phyloP scores from a whole-genome alignment of 2,797 vertebrate species.

The Clamator glandarius region DNA sequence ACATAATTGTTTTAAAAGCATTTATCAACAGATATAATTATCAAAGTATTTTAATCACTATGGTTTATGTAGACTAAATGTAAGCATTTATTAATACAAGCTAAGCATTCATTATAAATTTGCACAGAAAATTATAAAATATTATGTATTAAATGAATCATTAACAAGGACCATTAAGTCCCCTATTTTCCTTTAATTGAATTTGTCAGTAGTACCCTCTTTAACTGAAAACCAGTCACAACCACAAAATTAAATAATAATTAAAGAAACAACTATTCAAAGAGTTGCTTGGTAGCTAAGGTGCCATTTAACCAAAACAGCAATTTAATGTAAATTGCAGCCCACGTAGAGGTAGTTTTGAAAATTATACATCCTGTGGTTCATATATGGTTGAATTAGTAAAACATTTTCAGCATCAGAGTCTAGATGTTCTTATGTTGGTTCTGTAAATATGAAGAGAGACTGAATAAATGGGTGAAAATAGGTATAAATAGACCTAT shows the following conservation, averaged over 20 bases:
- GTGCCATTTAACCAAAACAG: slow-evolving; percentile 85
- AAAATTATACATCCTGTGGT: slow-evolving; percentile 81
- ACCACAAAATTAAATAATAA: slow-evolving; percentile 92
- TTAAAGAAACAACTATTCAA: slow-evolving; percentile 91
- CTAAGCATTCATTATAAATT: slow-evolving; percentile 88
- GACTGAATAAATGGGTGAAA: slow-evolving; percentile 27
- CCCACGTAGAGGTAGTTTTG: slow-evolving; percentile 78
- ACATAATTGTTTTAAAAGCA: slow-evolving; percentile 66
- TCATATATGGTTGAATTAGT: slow-evolving; percentile 79
- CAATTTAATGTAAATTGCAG: slow-evolving; percentile 89
- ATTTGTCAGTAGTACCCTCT: slow-evolving; percentile 96
- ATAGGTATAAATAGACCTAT: slow-evolving; percentile 41
- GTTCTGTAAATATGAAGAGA: slow-evolving; percentile 59
- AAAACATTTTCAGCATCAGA: slow-evolving; percentile 61
- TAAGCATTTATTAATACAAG: slow-evolving; percentile 86
- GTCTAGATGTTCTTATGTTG: slow-evolving; percentile 26
- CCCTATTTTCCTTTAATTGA: slow-evolving; percentile 95
- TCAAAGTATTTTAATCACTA: slow-evolving; percentile 81
- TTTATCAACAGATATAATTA: slow-evolving; percentile 77
- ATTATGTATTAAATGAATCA: slow-evolving; percentile 94
- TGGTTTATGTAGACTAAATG: slow-evolving; percentile 77
- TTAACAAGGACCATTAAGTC: slow-evolving; percentile 95
- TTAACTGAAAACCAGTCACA: slow-evolving; percentile 91
- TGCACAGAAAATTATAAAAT: slow-evolving; percentile 90
- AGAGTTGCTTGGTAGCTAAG: slow-evolving; percentile 86